Conservation (phyloP, 2,113 vertebrate genomes). For the Pitta sordida region DNA sequence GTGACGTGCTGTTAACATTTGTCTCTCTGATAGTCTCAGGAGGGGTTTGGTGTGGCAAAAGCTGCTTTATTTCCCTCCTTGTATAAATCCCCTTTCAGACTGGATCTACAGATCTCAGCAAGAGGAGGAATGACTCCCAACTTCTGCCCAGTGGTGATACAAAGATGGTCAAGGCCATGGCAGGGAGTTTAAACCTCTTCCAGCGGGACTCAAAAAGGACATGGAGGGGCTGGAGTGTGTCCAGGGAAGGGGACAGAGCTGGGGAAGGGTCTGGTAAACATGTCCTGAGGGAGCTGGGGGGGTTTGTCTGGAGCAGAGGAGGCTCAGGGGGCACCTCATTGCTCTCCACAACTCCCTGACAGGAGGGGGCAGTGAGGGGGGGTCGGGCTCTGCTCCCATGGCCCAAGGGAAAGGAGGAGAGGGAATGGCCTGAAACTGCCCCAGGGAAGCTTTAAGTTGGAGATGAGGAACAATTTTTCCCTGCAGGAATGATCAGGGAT, state of each 20-base stretch:
- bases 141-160: background rate
- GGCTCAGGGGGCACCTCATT: background rate
- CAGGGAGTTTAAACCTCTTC: background rate
- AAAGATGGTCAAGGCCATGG: background rate
- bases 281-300: background rate
- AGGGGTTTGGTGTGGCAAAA: background rate
- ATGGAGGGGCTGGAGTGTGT: rapidly evolving
- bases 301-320: background rate
- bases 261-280: background rate
- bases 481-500: background rate
- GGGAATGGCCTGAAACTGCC: background rate
- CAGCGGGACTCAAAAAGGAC: background rate
- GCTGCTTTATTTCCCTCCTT: background rate
- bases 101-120: background rate
- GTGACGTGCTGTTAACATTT: background rate
- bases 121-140: background rate
- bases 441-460: background rate
- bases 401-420: background rate
- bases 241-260: background rate
- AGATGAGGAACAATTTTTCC: background rate
- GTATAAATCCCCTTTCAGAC: background rate
- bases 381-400: background rate
- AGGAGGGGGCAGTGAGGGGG: background rate
- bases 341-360: background rate
- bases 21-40: background rate